These are phyloP conservation scores for Platyrinchus mystaceus DNA, from an alignment of 2,797 vertebrate species.

Conservation along the genomic window DNA sequence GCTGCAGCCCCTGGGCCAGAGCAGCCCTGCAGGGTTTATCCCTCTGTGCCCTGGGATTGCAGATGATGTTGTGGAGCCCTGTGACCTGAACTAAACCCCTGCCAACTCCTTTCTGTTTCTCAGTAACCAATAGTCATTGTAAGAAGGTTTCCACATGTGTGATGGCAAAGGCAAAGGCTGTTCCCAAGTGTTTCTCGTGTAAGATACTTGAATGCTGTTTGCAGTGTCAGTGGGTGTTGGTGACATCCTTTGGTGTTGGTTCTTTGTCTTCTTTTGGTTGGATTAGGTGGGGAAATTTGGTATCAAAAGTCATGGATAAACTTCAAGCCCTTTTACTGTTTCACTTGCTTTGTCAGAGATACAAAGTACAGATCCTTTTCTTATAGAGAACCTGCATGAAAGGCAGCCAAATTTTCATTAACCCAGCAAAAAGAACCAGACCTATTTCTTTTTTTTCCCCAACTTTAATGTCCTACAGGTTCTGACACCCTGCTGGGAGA, in stretches of 20 bases:
- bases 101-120: conserved; percentile 77
- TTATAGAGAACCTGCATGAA: not conserved
- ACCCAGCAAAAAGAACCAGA: not conserved
- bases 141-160: conserved; percentile 90
- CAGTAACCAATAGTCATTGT: conserved; percentile 87
- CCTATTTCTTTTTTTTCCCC: not conserved
- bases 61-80: not conserved
- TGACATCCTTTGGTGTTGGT: conserved; percentile 66
- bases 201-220: conserved; percentile 78
- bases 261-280: conserved; percentile 26
- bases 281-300: not conserved
- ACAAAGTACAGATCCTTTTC: not conserved
- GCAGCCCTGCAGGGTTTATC: not conserved
- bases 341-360: not conserved
- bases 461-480: not conserved
- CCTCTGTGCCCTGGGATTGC: not conserved
- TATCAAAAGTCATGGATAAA: conserved; percentile 47
- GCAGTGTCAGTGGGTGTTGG: conserved; percentile 28
- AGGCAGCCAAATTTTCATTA: not conserved
- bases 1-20: not conserved
- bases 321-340: conserved; percentile 1
- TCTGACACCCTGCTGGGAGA: not conserved
- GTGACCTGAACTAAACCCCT: conserved; percentile 42
- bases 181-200: conserved; percentile 90
- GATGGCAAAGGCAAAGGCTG: conserved; percentile 86